These are phyloP conservation scores for Echinops telfairi DNA, from an alignment of 2,113 vertebrate genomes.

Conservation along the genomic window DNA sequence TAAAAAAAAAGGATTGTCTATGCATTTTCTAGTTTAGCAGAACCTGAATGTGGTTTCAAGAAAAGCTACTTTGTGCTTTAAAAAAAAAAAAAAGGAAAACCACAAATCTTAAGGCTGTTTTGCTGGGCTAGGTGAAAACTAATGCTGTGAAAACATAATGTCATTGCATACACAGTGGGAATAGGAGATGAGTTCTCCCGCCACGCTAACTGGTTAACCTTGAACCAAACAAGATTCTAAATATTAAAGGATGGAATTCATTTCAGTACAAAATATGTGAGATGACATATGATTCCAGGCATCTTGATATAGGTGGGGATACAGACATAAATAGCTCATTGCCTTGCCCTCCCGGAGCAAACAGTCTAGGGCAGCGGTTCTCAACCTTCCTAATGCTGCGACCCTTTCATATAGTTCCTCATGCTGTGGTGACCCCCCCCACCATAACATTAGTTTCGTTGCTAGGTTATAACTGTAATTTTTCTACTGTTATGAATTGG, in stretches of 20 bases:
- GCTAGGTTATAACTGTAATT: too few relatives aligned
- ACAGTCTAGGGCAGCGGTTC: background rate
- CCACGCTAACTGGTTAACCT: background rate
- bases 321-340: background rate
- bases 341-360: background rate
- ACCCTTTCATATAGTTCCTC: too few relatives aligned
- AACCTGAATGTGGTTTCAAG: conserved; percentile 22
- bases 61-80: conserved; percentile 8
- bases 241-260: background rate
- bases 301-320: background rate
- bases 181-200: too few relatives aligned
- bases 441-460: too few relatives aligned
- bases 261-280: conserved; percentile 45
- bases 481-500: too few relatives aligned
- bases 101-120: background rate
- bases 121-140: background rate
- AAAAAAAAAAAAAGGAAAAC: background rate
- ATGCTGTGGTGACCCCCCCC: too few relatives aligned
- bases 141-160: background rate
- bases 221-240: conserved; percentile 14
- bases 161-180: background rate
- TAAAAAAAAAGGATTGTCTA: conserved; percentile 5
- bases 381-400: too few relatives aligned
- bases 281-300: background rate
- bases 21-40: background rate